Evolutionary conservation across 2,113 vertebrate genomes (phyloP).

Genomic region (Tachuris rubrigastra): DNA sequence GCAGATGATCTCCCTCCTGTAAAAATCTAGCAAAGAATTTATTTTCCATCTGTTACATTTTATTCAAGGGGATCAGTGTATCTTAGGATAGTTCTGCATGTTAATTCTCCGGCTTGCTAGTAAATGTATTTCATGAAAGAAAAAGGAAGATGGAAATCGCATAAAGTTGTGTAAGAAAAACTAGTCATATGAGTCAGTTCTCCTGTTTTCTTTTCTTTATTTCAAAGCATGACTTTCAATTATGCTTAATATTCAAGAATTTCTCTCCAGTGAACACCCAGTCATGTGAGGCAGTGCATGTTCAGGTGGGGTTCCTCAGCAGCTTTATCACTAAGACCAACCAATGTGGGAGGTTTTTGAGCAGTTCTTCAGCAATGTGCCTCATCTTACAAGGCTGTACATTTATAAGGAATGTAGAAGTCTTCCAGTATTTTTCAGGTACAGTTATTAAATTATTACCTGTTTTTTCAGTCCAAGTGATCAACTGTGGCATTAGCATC

Average conservation of each 20-base stretch:
- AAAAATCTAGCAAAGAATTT: neutral
- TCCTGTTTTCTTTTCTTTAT: neutral
- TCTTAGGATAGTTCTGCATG: neutral
- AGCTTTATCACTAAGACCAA: neutral
- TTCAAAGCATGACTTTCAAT: neutral
- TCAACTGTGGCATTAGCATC: neutral
- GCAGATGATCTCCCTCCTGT: neutral
- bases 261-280: neutral
- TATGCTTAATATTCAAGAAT: neutral
- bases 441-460: neutral
- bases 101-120: neutral
- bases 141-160: neutral
- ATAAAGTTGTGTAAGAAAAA: neutral
- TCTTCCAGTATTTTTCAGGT: neutral
- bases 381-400: neutral
- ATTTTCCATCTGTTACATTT: neutral
- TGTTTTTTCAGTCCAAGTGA: neutral
- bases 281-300: neutral
- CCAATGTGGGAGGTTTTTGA: neutral
- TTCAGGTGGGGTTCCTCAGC: neutral
- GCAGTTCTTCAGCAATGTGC: neutral
- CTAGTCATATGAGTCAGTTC: neutral
- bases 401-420: neutral
- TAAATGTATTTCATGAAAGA: neutral
- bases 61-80: neutral